Percentiles rank a stretch among this genome's conserved stretches.
phyloP scores from a whole-genome alignment of 2,888 invertebrate genomes.

The Galerucella pusilla region DNA sequence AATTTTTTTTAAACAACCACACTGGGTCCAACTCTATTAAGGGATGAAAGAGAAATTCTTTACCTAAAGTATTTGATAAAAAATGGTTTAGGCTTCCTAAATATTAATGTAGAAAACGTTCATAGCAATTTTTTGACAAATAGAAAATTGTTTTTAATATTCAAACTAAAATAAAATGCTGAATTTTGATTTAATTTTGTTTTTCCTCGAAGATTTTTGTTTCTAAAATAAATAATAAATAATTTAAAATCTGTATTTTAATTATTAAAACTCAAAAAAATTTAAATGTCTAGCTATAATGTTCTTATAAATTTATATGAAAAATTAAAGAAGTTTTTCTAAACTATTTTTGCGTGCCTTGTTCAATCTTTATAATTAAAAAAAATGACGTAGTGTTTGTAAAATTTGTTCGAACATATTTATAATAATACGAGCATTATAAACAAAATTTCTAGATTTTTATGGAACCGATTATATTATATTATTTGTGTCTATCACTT shows the following conservation, averaged over 20 bases:
- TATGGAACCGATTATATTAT: slow-evolving; percentile 59
- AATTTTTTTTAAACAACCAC: too few species aligned
- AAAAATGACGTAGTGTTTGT: slow-evolving; percentile 52
- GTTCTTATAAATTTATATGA: slow-evolving; percentile 50
- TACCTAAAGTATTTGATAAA: too few species aligned
- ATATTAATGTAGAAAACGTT: slow-evolving; percentile 6
- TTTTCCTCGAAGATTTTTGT: slow-evolving; percentile 51
- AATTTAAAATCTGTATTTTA: slow-evolving; percentile 36
- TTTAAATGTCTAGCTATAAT: slow-evolving; percentile 56
- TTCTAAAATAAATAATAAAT: slow-evolving; percentile 39
- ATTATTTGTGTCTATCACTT: slow-evolving; percentile 61
- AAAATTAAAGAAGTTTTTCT: slow-evolving; percentile 54
- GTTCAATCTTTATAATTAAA: slow-evolving; percentile 60
- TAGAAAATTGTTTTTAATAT: slow-evolving; percentile 15
- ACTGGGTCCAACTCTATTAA: not conserved
- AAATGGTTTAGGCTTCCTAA: not conserved
- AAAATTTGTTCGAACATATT: slow-evolving; percentile 52
- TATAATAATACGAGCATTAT: slow-evolving; percentile 52
- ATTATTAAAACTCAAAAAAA: slow-evolving; percentile 47
- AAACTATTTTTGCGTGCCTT: slow-evolving; percentile 64
- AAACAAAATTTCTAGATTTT: slow-evolving; percentile 61
- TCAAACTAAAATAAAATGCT: slow-evolving; percentile 28
- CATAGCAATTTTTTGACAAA: not conserved
- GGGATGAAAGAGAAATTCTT: not conserved
- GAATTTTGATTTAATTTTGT: slow-evolving; percentile 44